A percentile compares a stretch with the other conserved stretches of the same genome.
Conservation (phyloP, 2,888 invertebrate genomes). For the Agonopterix subpropinquella region DNA sequence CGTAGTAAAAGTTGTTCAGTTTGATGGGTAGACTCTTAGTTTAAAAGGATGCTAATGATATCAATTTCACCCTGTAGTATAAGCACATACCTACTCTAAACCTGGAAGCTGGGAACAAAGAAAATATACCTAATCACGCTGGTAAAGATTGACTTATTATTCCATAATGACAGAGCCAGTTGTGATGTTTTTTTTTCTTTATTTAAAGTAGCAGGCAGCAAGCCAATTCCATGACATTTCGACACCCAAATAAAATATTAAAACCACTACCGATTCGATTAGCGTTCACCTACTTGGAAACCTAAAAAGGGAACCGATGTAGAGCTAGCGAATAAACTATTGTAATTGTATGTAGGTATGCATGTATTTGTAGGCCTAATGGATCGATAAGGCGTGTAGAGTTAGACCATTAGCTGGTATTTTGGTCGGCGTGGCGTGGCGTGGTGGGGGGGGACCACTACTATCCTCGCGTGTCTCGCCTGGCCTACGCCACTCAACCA, state of each 20-base stretch:
- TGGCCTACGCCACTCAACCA: constrained; percentile 12
- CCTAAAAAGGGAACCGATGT: not conserved
- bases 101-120: too few species aligned
- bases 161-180: not conserved
- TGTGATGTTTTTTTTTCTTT: not conserved
- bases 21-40: too few species aligned
- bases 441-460: constrained; percentile 2
- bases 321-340: not conserved
- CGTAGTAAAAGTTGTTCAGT: too few species aligned
- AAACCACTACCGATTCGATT: constrained; percentile 2
- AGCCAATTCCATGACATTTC: constrained; percentile 28
- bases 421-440: constrained; percentile 16
- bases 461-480: constrained; percentile 17
- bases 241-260: constrained; percentile 9
- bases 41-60: too few species aligned
- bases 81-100: too few species aligned
- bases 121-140: too few species aligned
- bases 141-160: too few species aligned
- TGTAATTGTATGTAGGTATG: not conserved
- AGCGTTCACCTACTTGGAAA: constrained; percentile 4
- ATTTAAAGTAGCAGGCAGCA: constrained; percentile 20
- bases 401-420: constrained; percentile 28
- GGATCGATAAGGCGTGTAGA: constrained; percentile 40
- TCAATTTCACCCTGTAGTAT: too few species aligned
- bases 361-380: constrained; percentile 12